phyloP scores from a whole-genome alignment of 2,888 invertebrate species.

The Strigamia crassipes region DNA sequence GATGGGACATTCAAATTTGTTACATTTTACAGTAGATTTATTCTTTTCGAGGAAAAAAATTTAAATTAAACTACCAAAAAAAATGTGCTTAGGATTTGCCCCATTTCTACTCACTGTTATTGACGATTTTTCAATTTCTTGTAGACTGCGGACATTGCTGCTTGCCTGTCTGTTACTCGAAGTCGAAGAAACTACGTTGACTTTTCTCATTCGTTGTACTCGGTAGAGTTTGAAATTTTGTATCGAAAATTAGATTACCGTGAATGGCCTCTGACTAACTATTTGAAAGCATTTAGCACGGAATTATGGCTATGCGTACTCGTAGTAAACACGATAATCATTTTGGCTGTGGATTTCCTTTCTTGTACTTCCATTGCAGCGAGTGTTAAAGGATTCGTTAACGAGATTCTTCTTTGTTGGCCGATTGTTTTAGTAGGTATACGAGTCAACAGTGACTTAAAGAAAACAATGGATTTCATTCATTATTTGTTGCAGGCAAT shows the following conservation, averaged over 20 bases:
- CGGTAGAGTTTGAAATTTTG: neutral
- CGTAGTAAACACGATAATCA: neutral
- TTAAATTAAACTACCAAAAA: too few relatives aligned
- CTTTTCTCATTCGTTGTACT: neutral
- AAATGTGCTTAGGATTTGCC: too few relatives aligned
- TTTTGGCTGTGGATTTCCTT: neutral
- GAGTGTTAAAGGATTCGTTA: neutral
- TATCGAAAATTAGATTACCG: neutral
- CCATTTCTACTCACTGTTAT: too few relatives aligned
- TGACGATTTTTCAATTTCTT: too few relatives aligned
- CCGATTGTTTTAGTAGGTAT: neutral
- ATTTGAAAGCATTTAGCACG: neutral
- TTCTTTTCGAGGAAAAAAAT: too few relatives aligned
- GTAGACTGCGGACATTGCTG: neutral
- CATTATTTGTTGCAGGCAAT: neutral
- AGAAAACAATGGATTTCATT: too few relatives aligned
- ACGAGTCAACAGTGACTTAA: too few relatives aligned
- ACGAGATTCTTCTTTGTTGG: neutral
- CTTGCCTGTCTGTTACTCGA: neutral
- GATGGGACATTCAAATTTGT: too few relatives aligned
- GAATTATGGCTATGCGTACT: neutral
- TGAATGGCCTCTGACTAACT: neutral
- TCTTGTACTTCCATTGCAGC: neutral
- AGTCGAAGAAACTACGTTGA: neutral
- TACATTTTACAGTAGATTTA: too few relatives aligned